Base-by-base conservation (phyloP, 2,888 invertebrate genomes). In the Aethes cnicana region DNA sequence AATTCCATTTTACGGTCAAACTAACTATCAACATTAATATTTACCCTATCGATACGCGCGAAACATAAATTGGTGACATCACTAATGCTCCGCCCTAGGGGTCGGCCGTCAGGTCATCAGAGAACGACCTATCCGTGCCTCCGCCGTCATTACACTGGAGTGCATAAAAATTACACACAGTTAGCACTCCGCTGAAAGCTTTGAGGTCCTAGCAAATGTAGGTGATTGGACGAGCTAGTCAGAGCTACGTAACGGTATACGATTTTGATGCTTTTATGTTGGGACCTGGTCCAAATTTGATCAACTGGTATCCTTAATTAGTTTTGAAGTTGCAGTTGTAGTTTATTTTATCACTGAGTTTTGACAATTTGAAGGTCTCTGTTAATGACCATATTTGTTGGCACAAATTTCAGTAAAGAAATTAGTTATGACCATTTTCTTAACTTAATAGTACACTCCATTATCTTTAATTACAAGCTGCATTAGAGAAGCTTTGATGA, bases 81-180 rank as follows among this genome's bases (percentile, higher is more conserved):
- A 60, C 71, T 73, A 67, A 55, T 53, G 59, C 64, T 56, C 37
- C 44, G 64, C 73, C 71, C 76, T 70, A 72, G 76, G 74, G 83
- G 75, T 77, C 69, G 73, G 65, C 68, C 64, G 74, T 68, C 66
- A 72, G 81, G 77, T 82, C 83, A 78, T 82, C 81, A 77, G 69
- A 72, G 77, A 70, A 70, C 69, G 65, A 64, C 60, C 70, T 68
- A 69, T 65, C 72, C 72, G 65, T 77, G 77, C 69, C 77, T 77
- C 75, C 78, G 63, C 66, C 71, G 74, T 74, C 76, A 74, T 75
- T 72, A 52, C 72, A 68, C 64, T 59, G 61, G 55, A 57, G 68
- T 68, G 69, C 68, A 71, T 68, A 68, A 74, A 76, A 73, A 69
- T 65, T 47, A 53, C 53, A 46, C 32, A 39, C 37, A 33, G 37